These are phyloP conservation scores for Trachymyrmex cornetzi DNA, from an alignment of 1,140 invertebrate species.

Conservation along the genomic window DNA sequence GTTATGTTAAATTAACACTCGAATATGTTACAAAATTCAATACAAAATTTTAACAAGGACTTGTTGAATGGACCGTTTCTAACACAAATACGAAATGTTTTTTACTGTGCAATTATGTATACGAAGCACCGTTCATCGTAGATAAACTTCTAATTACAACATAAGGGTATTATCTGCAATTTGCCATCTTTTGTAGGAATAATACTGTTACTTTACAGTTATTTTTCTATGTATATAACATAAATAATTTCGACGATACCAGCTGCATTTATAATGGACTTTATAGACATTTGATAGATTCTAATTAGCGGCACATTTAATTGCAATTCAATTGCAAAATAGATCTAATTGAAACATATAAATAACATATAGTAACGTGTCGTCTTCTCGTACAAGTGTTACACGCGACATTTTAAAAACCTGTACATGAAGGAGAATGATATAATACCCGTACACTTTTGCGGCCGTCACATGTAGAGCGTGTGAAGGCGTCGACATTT, in stretches of 20 bases:
- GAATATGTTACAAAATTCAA: too few species aligned
- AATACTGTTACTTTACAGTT: slow-evolving; percentile 25
- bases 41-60: too few species aligned
- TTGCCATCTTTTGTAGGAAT: not conserved
- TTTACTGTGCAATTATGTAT: not conserved
- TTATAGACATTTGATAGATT: not conserved
- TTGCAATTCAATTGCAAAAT: not conserved
- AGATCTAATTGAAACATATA: not conserved
- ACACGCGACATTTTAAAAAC: slow-evolving; percentile 3
- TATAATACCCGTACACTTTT: not conserved
- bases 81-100: too few species aligned
- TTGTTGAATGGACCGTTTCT: too few species aligned
- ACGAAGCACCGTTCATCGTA: slow-evolving; percentile 26
- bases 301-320: not conserved
- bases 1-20: too few species aligned
- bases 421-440: not conserved
- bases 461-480: not conserved
- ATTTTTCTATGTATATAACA: not conserved
- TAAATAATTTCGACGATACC: not conserved
- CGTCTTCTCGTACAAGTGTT: not conserved
- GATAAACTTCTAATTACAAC: slow-evolving; percentile 41
- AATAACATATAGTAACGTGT: slow-evolving; percentile 2
- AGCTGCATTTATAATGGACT: not conserved
- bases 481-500: not conserved
- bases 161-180: slow-evolving; percentile 25